A percentile compares a stretch with the other conserved stretches of the same genome.
Conservation (phyloP, 37 sponge, comb jelly and placozoan species). For the Chondrilla cf. caribensis region DNA sequence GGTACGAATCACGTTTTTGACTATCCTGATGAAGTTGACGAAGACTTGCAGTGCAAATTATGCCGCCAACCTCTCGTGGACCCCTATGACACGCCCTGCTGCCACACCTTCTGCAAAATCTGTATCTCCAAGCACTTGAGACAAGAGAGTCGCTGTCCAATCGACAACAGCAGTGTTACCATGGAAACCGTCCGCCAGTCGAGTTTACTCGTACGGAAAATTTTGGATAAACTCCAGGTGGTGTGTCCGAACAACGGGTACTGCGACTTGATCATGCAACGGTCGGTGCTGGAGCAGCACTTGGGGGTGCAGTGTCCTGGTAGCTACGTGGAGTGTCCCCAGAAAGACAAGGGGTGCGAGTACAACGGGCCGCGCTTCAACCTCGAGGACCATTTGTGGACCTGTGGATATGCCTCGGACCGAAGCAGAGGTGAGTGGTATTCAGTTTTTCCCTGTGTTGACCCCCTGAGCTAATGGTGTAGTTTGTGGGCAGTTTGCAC, state of each 20-base stretch:
- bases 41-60: constrained; percentile 65
- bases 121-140: constrained; percentile 52
- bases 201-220: constrained; percentile 62
- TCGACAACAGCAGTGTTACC: constrained; percentile 35
- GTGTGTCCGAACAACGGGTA: constrained; percentile 85
- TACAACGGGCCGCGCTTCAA: constrained; percentile 64
- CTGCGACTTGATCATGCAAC: constrained; percentile 66
- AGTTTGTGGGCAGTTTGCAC: too few relatives aligned
- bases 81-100: constrained; percentile 80
- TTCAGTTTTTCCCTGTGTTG: too few relatives aligned
- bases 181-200: constrained; percentile 50
- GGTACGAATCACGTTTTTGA: constrained; percentile 81
- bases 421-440: constrained; percentile 49
- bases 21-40: constrained; percentile 77
- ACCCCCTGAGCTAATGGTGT: too few relatives aligned
- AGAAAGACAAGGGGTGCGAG: constrained; percentile 62
- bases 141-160: constrained; percentile 47
- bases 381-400: constrained; percentile 86
- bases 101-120: constrained; percentile 76
- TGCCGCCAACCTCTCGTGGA: constrained; percentile 80
- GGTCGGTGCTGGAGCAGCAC: constrained; percentile 61
- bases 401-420: constrained; percentile 57
- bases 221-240: constrained; percentile 78
- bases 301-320: constrained; percentile 66
- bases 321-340: constrained; percentile 64